These are phyloP conservation scores for Peromyscus maniculatus DNA, from an alignment of 2,113 vertebrate species.

Conservation along the genomic window DNA sequence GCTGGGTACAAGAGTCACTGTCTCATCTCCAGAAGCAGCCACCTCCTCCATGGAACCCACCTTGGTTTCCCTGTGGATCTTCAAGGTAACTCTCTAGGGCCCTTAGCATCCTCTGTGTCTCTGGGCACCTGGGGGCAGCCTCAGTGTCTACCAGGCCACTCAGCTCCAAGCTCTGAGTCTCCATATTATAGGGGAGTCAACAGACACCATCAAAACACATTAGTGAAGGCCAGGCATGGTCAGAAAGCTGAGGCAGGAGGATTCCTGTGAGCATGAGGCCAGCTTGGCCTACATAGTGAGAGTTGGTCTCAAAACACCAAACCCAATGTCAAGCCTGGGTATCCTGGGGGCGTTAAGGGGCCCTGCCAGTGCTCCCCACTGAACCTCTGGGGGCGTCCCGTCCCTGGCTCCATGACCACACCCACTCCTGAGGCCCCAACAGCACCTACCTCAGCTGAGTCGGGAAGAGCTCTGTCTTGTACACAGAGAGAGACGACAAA, in stretches of 20 bases:
- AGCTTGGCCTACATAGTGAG: not conserved
- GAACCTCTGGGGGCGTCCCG: accelerated
- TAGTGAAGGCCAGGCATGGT: not conserved
- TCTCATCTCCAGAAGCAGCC: not conserved
- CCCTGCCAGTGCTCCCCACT: not conserved
- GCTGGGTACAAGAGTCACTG: not conserved
- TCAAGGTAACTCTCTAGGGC: not conserved
- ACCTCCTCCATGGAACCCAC: not conserved
- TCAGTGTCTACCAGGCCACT: not conserved
- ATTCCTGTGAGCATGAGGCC: not conserved
- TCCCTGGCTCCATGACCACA: not conserved
- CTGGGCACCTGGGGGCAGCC: not conserved
- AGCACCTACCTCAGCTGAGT: conserved; percentile 88
- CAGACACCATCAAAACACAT: not conserved
- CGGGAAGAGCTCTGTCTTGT: conserved; percentile 89
- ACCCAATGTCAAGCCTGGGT: not conserved
- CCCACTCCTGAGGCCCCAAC: not conserved
- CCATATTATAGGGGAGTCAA: not conserved
- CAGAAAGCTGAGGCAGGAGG: not conserved
- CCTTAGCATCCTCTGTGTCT: not conserved
- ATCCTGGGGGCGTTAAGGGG: not conserved
- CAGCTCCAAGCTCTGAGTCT: not conserved
- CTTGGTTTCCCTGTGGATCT: not conserved
- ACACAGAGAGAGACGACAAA: conserved; percentile 87
- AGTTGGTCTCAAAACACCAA: not conserved